These are phyloP conservation scores for Machimus rusticus DNA, from an alignment of 2,888 invertebrate species.

Conservation along the genomic window DNA sequence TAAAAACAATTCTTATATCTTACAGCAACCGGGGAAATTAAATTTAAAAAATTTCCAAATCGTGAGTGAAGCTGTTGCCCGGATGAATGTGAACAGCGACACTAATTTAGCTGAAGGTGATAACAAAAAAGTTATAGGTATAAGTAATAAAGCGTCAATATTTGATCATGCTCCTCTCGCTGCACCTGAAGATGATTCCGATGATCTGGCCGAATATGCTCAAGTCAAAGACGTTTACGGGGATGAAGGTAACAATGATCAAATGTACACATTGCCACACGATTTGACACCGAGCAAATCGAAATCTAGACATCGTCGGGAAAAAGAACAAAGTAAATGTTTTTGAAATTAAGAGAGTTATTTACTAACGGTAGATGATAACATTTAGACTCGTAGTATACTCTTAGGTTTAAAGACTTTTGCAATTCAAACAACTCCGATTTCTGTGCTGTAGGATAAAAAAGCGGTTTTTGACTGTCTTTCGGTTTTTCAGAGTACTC, in stretches of 20 bases:
- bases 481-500: slow-evolving; percentile 71
- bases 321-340: slow-evolving; percentile 71
- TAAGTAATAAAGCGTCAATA: slow-evolving; percentile 60
- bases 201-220: slow-evolving; percentile 77
- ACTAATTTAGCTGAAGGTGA: slow-evolving; percentile 60
- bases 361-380: slow-evolving; percentile 36
- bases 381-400: slow-evolving; percentile 30
- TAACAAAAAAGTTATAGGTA: slow-evolving; percentile 50
- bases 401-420: not conserved
- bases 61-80: slow-evolving; percentile 84
- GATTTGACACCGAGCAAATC: slow-evolving; percentile 71
- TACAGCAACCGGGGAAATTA: slow-evolving; percentile 85
- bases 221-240: slow-evolving; percentile 69
- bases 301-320: slow-evolving; percentile 68
- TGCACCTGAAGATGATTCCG: slow-evolving; percentile 74
- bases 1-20: not conserved
- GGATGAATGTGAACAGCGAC: slow-evolving; percentile 71
- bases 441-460: not conserved
- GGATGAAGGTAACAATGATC: slow-evolving; percentile 67
- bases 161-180: slow-evolving; percentile 78
- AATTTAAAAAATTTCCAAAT: slow-evolving; percentile 89
- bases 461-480: not conserved
- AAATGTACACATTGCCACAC: slow-evolving; percentile 71
- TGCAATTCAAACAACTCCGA: not conserved
- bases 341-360: slow-evolving; percentile 41